Evolutionary conservation across 2,888 invertebrate genomes (phyloP).

Genomic region (Campoplex nolae): DNA sequence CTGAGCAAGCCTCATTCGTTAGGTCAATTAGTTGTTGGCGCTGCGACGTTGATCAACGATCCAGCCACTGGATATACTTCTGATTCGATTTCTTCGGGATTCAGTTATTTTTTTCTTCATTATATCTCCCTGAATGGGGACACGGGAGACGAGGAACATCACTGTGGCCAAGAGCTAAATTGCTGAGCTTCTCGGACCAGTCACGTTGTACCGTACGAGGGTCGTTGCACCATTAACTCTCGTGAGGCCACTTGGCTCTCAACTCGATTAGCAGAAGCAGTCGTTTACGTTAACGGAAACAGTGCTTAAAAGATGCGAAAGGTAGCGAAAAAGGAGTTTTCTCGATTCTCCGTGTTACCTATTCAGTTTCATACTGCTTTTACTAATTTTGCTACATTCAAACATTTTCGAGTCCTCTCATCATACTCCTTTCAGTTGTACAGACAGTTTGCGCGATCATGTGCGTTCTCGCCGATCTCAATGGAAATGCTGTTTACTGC

Average conservation of each 20-base stretch:
- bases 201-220: background rate
- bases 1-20: background rate
- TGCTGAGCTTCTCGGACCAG: conserved; percentile 21
- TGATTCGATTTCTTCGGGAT: background rate
- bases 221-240: conserved; percentile 44
- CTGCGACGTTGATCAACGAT: background rate
- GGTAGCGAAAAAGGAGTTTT: conserved; percentile 21
- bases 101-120: background rate
- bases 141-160: background rate
- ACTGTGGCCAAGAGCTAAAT: conserved; percentile 34
- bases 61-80: background rate
- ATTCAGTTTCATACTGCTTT: conserved; percentile 15
- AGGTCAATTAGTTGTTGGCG: background rate
- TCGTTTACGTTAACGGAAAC: conserved; percentile 56
- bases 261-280: conserved; percentile 61
- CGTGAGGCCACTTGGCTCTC: conserved; percentile 40
- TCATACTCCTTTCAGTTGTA: conserved; percentile 6
- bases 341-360: conserved; percentile 37
- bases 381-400: background rate
- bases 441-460: conserved; percentile 8
- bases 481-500: conserved; percentile 7
- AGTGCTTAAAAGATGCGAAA: conserved; percentile 1
- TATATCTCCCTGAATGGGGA: background rate
- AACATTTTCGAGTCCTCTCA: conserved; percentile 12
- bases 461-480: conserved; percentile 30